Percentiles rank a stretch among this genome's conserved stretches.
These are phyloP conservation scores for Cyrtorhinus lividipennis DNA, from an alignment of 1,140 invertebrate species.

Conservation along the genomic window DNA sequence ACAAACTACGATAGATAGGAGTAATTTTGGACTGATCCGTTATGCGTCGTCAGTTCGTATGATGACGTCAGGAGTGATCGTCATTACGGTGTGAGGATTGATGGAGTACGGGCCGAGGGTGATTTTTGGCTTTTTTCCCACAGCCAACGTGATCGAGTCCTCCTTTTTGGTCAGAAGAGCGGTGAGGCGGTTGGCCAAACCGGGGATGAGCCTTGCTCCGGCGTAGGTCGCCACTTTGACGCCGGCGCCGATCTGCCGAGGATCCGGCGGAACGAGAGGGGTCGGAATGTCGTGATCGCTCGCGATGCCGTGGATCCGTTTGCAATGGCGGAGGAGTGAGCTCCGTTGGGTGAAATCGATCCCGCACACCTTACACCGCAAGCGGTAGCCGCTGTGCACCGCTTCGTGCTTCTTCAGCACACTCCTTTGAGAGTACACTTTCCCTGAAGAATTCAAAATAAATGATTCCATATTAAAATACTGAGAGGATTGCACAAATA, in stretches of 20 bases:
- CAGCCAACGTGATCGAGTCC: background rate
- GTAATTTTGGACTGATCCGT: no score
- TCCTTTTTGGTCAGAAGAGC: background rate
- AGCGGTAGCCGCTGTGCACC: slow-evolving; percentile 24
- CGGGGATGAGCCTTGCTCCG: background rate
- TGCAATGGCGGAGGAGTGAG: slow-evolving; percentile 25
- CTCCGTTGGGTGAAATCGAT: slow-evolving; percentile 27
- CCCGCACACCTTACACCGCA: slow-evolving; percentile 24
- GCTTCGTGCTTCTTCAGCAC: slow-evolving; percentile 15
- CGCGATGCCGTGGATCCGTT: slow-evolving; percentile 22
- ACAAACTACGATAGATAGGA: no score
- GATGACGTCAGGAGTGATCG: background rate
- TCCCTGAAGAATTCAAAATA: slow-evolving; percentile 10
- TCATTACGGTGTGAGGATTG: background rate
- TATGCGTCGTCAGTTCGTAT: background rate
- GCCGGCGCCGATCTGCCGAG: background rate
- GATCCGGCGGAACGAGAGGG: background rate
- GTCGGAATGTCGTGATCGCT: background rate
- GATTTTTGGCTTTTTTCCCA: background rate
- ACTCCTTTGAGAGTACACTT: slow-evolving; percentile 4
- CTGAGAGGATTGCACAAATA: no score
- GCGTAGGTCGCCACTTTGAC: background rate
- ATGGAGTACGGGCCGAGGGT: background rate
- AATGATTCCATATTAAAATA: no score
- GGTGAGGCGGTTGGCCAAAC: background rate